Conservation (phyloP, 2,113 vertebrate species). For the Gavia stellata region DNA sequence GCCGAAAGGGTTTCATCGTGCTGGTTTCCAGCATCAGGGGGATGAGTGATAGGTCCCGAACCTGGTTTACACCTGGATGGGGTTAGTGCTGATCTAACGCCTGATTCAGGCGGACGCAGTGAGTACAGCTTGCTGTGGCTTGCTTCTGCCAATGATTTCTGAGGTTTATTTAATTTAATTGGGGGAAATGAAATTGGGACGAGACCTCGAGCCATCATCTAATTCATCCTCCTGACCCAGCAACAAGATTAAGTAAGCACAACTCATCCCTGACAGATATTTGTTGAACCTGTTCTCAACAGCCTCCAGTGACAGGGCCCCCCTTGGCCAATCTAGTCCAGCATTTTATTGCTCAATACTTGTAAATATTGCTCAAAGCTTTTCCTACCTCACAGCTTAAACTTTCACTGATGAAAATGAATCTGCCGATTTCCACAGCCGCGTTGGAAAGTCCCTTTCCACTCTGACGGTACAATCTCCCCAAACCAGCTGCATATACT, state of each 20-base stretch:
- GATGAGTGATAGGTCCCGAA: not conserved
- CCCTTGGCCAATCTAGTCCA: not conserved
- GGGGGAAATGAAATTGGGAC: slow-evolving; percentile 37
- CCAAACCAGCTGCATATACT: not conserved
- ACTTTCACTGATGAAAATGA: slow-evolving; percentile 7
- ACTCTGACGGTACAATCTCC: not conserved
- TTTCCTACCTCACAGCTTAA: not conserved
- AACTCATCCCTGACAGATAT: slow-evolving; percentile 50
- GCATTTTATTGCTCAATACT: not conserved
- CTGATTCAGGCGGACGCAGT: not conserved
- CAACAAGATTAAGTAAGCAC: slow-evolving; percentile 27
- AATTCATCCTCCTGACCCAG: slow-evolving; percentile 41
- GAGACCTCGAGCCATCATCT: not conserved
- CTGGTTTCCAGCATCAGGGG: not conserved
- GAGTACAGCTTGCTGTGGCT: not conserved
- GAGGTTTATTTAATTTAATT: slow-evolving; percentile 58
- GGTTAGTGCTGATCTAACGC: not conserved
- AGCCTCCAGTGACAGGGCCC: slow-evolving; percentile 28
- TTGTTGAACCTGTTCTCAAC: slow-evolving; percentile 23
- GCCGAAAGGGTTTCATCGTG: not conserved
- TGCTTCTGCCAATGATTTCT: slow-evolving; percentile 26
- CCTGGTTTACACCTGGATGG: not conserved
- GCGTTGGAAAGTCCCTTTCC: not conserved
- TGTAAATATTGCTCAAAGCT: too few species aligned
- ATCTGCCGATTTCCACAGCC: not conserved